Percentiles rank a stretch among this genome's conserved stretches.
phyloP scores from a whole-genome alignment of 2,113 vertebrate species.

The Caranx ignobilis region DNA sequence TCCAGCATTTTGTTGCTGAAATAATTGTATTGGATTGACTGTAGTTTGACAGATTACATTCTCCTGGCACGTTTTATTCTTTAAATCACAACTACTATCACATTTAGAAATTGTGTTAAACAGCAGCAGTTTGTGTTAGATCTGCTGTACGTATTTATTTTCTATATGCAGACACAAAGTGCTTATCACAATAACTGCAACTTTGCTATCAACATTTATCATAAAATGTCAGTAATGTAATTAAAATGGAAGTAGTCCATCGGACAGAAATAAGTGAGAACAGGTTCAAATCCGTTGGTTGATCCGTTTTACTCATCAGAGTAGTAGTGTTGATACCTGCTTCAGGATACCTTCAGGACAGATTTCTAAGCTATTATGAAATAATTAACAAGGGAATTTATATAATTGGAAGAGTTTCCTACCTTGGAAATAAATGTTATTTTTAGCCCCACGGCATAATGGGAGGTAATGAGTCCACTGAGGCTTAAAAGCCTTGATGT shows the following conservation, averaged over 20 bases:
- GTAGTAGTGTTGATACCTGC: not conserved
- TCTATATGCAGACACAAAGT: too few relatives aligned
- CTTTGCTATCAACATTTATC: not conserved
- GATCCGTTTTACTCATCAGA: too few relatives aligned
- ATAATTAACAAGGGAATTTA: not conserved
- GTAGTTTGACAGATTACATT: not conserved
- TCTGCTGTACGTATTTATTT: too few relatives aligned
- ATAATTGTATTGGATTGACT: not conserved
- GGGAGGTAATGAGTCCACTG: slow-evolving; percentile 14
- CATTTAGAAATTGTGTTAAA: not conserved
- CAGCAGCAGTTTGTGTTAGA: not conserved
- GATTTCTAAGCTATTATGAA: not conserved
- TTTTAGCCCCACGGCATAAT: not conserved
- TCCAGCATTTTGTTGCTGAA: not conserved
- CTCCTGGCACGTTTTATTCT: not conserved
- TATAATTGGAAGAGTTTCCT: not conserved
- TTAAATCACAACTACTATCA: not conserved
- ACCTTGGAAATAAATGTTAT: not conserved
- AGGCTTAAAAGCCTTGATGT: not conserved
- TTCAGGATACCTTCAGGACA: not conserved
- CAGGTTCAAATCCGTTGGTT: not conserved
- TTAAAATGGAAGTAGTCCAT: not conserved
- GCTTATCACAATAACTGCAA: not conserved
- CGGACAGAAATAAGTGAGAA: not conserved
- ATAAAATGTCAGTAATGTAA: not conserved